These are phyloP conservation scores for Drosophila hydei DNA, from an alignment of 1,140 invertebrate genomes.

Conservation along the genomic window DNA sequence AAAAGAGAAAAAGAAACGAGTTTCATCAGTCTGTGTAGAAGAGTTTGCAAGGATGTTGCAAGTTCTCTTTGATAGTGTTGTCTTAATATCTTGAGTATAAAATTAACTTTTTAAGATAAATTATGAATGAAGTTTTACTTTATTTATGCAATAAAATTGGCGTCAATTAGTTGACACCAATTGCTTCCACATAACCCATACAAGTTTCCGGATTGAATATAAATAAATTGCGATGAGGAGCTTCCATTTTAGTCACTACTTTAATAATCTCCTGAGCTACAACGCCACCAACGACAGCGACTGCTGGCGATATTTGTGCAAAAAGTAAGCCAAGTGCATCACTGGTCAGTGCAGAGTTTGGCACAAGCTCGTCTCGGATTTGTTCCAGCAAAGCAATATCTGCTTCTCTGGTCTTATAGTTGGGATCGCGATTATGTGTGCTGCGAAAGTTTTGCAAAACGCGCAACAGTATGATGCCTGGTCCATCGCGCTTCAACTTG, in stretches of 20 bases:
- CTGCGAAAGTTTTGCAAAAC: slow-evolving; percentile 91
- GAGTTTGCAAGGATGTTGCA: too few relatives aligned
- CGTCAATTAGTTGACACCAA: slow-evolving; percentile 55
- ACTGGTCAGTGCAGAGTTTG: slow-evolving; percentile 23
- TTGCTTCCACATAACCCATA: slow-evolving; percentile 88
- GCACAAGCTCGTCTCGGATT: slow-evolving; percentile 85
- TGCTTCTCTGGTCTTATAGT: slow-evolving; percentile 86
- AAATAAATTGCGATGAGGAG: slow-evolving; percentile 95
- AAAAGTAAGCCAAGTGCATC: slow-evolving; percentile 87
- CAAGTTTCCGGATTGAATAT: slow-evolving; percentile 94
- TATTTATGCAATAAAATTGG: not conserved
- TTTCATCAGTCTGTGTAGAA: too few relatives aligned
- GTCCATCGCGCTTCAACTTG: slow-evolving; percentile 77
- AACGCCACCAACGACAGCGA: slow-evolving; percentile 96
- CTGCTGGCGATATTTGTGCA: slow-evolving; percentile 94
- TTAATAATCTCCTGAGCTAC: slow-evolving; percentile 98
- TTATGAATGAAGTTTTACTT: not conserved
- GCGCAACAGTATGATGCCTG: slow-evolving; percentile 83
- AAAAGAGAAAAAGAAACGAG: too few relatives aligned
- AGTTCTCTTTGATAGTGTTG: too few relatives aligned
- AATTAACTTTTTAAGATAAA: not conserved
- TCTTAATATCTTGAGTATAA: too few relatives aligned
- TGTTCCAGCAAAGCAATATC: slow-evolving; percentile 87
- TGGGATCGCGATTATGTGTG: slow-evolving; percentile 88
- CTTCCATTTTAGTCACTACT: slow-evolving; percentile 94